Evolutionary conservation across 2,888 invertebrate species (phyloP).

Genomic region (Stegana nigrithorax): DNA sequence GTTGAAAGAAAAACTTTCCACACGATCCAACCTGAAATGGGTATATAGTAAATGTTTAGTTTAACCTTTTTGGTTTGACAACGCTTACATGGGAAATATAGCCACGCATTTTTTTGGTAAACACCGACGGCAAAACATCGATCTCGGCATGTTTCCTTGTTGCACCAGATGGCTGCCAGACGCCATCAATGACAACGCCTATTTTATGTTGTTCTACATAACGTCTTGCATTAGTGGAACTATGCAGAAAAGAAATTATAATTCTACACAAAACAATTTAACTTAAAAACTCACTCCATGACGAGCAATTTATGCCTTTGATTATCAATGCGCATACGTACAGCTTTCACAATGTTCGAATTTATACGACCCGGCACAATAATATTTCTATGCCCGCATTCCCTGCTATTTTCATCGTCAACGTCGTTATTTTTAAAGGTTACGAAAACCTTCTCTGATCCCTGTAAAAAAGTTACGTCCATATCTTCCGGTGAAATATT

Average conservation of each 20-base stretch:
- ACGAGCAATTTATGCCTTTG: conserved; percentile 46
- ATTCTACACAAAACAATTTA: too few relatives aligned
- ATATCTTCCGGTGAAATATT: conserved; percentile 65
- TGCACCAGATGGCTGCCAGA: conserved; percentile 52
- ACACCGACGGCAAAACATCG: conserved; percentile 73
- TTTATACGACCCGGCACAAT: conserved; percentile 74
- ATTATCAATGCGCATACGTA: conserved; percentile 76
- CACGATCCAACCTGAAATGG: conserved; percentile 57
- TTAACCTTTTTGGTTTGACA: accelerated
- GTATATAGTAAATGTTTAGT: background rate
- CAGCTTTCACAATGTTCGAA: conserved; percentile 79
- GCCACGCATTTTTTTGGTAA: conserved; percentile 69
- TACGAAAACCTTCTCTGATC: conserved; percentile 76
- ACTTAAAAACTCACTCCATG: conserved; percentile 62
- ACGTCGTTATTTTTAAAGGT: conserved; percentile 73
- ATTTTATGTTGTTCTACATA: conserved; percentile 66
- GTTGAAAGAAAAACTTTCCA: conserved; percentile 66
- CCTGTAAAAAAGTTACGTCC: conserved; percentile 66
- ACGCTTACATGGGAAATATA: conserved; percentile 73
- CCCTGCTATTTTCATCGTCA: conserved; percentile 42
- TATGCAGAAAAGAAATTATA: too few relatives aligned
- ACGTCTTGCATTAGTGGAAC: conserved; percentile 70
- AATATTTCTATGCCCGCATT: conserved; percentile 47
- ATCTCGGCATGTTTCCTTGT: conserved; percentile 68
- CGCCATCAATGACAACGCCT: conserved; percentile 54